Evolutionary conservation across 1,140 invertebrate species (phyloP).

Genomic region (Sminthurides bifidus): DNA sequence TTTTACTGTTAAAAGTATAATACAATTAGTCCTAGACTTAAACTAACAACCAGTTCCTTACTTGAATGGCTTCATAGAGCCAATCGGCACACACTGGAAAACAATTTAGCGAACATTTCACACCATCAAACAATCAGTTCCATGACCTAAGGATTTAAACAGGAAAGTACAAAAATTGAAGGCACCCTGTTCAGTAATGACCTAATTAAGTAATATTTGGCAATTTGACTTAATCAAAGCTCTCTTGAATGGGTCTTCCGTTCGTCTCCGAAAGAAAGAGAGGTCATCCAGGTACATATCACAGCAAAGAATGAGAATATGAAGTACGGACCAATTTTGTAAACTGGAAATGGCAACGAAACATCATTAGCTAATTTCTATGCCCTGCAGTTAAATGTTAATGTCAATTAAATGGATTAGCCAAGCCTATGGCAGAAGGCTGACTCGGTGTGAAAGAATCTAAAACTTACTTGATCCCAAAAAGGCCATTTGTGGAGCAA

Average conservation of each 20-base stretch:
- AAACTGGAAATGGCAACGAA: slow-evolving; percentile 5
- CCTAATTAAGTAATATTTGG: too few species aligned
- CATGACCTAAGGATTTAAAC: too few species aligned
- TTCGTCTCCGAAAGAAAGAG: slow-evolving; percentile 14
- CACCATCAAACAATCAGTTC: too few species aligned
- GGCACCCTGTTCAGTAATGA: too few species aligned
- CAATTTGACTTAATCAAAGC: too few species aligned
- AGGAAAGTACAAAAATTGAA: too few species aligned
- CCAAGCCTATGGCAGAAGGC: background rate
- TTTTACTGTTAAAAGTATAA: too few species aligned
- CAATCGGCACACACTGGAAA: too few species aligned
- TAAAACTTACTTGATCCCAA: slow-evolving; percentile 12
- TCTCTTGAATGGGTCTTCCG: slow-evolving; percentile 18
- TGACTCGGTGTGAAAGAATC: background rate
- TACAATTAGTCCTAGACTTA: too few species aligned
- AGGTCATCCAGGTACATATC: background rate
- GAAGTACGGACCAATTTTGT: slow-evolving; percentile 11
- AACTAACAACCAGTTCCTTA: too few species aligned
- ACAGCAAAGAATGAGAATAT: slow-evolving; percentile 10
- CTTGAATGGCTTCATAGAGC: too few species aligned
- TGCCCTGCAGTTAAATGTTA: background rate
- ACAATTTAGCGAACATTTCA: too few species aligned
- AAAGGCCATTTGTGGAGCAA: slow-evolving; percentile 21
- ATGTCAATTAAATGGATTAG: background rate
- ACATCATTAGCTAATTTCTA: background rate